Base-by-base conservation (phyloP, 2,888 invertebrate species). In the Caenorhabditis sp. region DNA sequence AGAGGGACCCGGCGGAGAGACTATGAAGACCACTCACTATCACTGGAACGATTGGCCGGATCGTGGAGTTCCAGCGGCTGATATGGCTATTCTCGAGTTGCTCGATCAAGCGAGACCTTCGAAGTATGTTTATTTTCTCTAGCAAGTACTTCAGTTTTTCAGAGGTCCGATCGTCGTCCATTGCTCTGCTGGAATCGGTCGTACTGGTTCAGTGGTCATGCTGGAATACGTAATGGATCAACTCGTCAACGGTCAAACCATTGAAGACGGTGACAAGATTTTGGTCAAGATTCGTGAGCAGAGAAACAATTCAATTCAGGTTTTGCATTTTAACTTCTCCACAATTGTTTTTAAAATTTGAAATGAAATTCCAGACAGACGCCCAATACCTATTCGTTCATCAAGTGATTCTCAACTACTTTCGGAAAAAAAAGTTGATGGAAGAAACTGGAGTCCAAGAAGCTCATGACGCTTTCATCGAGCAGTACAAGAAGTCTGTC, bases 101-200 rank as follows among this genome's bases (percentile, higher is more conserved):
- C 68, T 86, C 16, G 73, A 84, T 22, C 70, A 56, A 31, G 63
- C 80, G 24, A 41, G 63, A 44, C 22, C 31, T 10, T 75, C 84
- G 2, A 76, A 79, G 84, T 84, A 22, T 16, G 38, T 6, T 61
- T 31, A 19, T 22, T 31, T 10, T 19, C 2, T 10, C 12, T 12
- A 38, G 12, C 12, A 2, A 5, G 12, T 38, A 2, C 38, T 31
- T 31, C 7, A 58, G n/a, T n/a, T 76, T 77, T n/a, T 31, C 38
- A 69, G 56, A 38, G 58, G 74, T 8, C 88, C 89, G 6, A 87
- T 89, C 24, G 56, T 85, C 2, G 89, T 89, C 0, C 89, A 89
- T 70, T 89, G 89, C 63, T 86, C 87, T 10, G 89, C 89, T 12
- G 89, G 89, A 31, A 89, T 89, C 54, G 89, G 89, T 6, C 73